Evolutionary conservation across 1,140 invertebrate species (phyloP), one percentile per base, ranked within the genome.

Genomic region (Macrobrachium rosenbergii): DNA sequence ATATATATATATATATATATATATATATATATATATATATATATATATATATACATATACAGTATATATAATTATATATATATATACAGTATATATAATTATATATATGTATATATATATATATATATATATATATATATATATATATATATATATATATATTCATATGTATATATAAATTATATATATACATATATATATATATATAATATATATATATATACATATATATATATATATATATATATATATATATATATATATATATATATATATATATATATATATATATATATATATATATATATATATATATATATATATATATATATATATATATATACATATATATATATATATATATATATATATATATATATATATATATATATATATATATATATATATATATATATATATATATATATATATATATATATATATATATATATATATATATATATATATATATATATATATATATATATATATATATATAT

Each of bases 321-420:
- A 69, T 69, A 69, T 69, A 69, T n/a, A 69, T 69, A 69, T 69
- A 69, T 69, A 69, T 69, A 69, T 23, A 69, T 23, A 69, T n/a
- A 69, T 69, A 69, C 6, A 69, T 69, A 69, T 69, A 69, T 23
- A 21, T 69, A 69, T 69, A 69, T 69, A 69, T 69, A 69, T 69
- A 69, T 69, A 69, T 69, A 69, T 69, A 69, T 69, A 69, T 69
- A 69, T 69, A 69, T 69, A 69, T 67, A 67, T 23, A 67, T n/a
- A 21, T 67, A 67, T 23, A 67, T 23, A 67, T 23, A 67, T 23
- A 7, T 23, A 67, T 23, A 67, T 23, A 7, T 23, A 67, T 23
- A 64, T 23, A 64, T 23, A 64, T 23, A 64, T 23, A 64, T 23
- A 64, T 23, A 64, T 23, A 64, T 23, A 14, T 23, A 14, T 23